Percentiles rank a stretch among this genome's conserved stretches.
Conservation (phyloP, 1,140 invertebrate species). For the Drosophila tristis region DNA sequence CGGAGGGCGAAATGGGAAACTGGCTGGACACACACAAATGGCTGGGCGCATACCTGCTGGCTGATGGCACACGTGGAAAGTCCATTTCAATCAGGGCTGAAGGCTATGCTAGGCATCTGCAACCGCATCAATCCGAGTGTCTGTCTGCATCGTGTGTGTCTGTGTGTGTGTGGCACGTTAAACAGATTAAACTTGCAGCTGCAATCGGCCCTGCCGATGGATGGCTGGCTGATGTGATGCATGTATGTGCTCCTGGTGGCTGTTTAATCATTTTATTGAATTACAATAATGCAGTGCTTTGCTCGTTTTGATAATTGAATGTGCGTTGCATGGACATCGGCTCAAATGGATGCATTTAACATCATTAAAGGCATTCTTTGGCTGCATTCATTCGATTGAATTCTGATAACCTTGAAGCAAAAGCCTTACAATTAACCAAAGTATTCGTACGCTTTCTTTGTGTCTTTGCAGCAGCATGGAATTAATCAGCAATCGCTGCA, state of each 20-base stretch:
- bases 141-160: not conserved
- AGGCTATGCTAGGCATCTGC: slow-evolving; percentile 27
- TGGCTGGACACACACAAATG: not conserved
- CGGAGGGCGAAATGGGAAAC: not conserved
- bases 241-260: not conserved
- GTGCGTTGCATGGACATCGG: slow-evolving; percentile 40
- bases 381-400: slow-evolving; percentile 19
- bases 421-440: slow-evolving; percentile 7
- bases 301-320: slow-evolving; percentile 42
- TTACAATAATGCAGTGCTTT: not conserved
- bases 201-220: not conserved
- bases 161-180: slow-evolving; percentile 16
- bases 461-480: slow-evolving; percentile 70
- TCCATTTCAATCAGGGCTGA: slow-evolving; percentile 56
- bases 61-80: slow-evolving; percentile 26
- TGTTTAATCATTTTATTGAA: slow-evolving; percentile 10
- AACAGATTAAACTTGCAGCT: slow-evolving; percentile 42
- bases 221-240: slow-evolving; percentile 9
- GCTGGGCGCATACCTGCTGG: slow-evolving; percentile 8
- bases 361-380: slow-evolving; percentile 34
- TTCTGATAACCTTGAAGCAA: slow-evolving; percentile 27
- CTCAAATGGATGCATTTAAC: slow-evolving; percentile 27
- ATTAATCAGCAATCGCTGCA: slow-evolving; percentile 84
- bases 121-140: not conserved
- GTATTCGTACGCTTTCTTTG: slow-evolving; percentile 4